Evolutionary conservation across 2,797 vertebrate species (phyloP).

Genomic region (Lophotriccus pileatus): DNA sequence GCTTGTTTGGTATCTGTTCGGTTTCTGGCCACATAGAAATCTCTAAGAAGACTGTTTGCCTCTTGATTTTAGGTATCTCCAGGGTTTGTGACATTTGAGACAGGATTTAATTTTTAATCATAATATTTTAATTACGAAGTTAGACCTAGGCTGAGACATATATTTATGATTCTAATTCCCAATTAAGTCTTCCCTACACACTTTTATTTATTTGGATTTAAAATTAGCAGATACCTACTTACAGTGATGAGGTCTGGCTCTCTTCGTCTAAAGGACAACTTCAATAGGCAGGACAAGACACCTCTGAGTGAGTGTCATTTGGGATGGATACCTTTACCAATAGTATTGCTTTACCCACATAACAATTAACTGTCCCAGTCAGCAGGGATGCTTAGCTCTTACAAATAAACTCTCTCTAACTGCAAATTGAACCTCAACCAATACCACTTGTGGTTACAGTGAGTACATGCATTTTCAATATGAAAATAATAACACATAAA

Average conservation of each 20-base stretch:
- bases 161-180: not conserved
- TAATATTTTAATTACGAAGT: not conserved
- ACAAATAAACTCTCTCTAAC: not conserved
- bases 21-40: not conserved
- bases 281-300: not conserved
- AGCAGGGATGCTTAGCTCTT: not conserved
- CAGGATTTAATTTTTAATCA: not conserved
- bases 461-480: not conserved
- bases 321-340: not conserved
- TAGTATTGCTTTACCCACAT: not conserved
- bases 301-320: not conserved
- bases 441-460: not conserved
- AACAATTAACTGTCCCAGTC: not conserved
- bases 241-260: not conserved
- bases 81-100: not conserved
- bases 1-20: not conserved
- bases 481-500: not conserved
- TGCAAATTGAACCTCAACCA: not conserved
- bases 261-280: not conserved
- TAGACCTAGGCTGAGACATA: not conserved
- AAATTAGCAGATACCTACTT: not conserved
- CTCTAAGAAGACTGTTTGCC: not conserved
- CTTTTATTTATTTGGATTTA: not conserved
- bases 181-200: not conserved
- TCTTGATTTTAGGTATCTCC: not conserved